Conservation (phyloP, 2,888 invertebrate species). For the Hirtodrosophila confusa region DNA sequence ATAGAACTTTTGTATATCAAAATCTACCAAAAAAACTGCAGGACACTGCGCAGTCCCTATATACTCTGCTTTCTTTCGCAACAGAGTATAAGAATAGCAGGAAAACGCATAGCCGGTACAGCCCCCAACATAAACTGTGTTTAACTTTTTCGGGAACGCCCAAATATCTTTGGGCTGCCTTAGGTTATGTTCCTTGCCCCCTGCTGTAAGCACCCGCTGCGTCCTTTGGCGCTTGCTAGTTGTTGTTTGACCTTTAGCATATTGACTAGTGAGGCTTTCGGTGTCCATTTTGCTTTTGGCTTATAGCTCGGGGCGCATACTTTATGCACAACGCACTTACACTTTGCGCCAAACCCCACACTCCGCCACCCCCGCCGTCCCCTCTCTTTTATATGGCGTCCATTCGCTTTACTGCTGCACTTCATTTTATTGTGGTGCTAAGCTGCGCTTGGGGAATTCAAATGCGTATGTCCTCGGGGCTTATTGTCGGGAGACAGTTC, state of each 20-base stretch:
- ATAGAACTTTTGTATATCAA: too few species aligned
- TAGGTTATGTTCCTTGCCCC: conserved; percentile 55
- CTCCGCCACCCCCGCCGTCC: conserved; percentile 11
- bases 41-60: too few species aligned
- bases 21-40: too few species aligned
- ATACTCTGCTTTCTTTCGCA: too few species aligned
- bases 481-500: conserved; percentile 63
- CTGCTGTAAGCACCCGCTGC: conserved; percentile 28
- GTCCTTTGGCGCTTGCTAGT: conserved; percentile 16
- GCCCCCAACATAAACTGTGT: conserved; percentile 73
- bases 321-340: conserved; percentile 75
- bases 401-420: conserved; percentile 71
- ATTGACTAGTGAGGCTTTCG: conserved; percentile 68
- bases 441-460: conserved; percentile 75
- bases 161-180: conserved; percentile 75
- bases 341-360: conserved; percentile 30
- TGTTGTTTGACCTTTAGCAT: conserved; percentile 64
- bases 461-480: conserved; percentile 67
- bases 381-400: conserved; percentile 11
- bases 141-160: conserved; percentile 65
- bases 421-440: conserved; percentile 76
- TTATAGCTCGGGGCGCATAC: conserved; percentile 70
- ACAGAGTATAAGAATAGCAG: too few species aligned
- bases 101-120: conserved; percentile 37
- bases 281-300: conserved; percentile 70